phyloP scores from a whole-genome alignment of 2,113 vertebrate genomes.

The Zootoca vivipara region DNA sequence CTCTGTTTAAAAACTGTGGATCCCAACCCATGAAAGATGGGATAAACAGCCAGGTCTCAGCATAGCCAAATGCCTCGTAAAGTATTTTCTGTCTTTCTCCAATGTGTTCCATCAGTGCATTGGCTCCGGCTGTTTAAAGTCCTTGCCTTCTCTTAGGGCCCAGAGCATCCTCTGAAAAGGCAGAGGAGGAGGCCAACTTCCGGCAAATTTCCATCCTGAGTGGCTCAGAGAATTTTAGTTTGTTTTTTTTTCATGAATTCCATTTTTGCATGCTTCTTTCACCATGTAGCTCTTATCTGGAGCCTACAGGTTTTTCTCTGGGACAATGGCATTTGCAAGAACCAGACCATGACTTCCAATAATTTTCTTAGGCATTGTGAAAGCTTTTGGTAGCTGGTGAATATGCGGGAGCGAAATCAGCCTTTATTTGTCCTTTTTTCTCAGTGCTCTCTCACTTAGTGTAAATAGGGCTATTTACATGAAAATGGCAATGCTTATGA shows the following conservation, averaged over 20 bases:
- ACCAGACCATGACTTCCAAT: background rate
- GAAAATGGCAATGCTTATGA: constrained; percentile 5
- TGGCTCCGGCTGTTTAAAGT: background rate
- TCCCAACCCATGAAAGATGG: background rate
- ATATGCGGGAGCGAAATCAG: constrained; percentile 4
- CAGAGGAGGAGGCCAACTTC: background rate
- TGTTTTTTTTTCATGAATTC: background rate
- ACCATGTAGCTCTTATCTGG: background rate
- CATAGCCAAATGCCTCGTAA: background rate
- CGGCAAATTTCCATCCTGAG: background rate
- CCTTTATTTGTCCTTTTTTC: background rate
- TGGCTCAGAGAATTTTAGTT: background rate
- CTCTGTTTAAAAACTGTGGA: background rate
- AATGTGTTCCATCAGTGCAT: background rate
- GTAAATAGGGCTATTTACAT: background rate
- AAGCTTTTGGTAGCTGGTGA: constrained; percentile 1
- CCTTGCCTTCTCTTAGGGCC: background rate
- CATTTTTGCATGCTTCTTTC: constrained; percentile 13
- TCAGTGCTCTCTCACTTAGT: background rate
- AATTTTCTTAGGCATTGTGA: constrained; percentile 12
- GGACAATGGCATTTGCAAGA: background rate
- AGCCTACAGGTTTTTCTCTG: constrained; percentile 8
- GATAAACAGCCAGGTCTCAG: background rate
- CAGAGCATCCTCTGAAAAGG: background rate
- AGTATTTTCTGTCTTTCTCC: background rate